phyloP scores from a whole-genome alignment of 2,797 vertebrate species.

The Tragopan temminckii region DNA sequence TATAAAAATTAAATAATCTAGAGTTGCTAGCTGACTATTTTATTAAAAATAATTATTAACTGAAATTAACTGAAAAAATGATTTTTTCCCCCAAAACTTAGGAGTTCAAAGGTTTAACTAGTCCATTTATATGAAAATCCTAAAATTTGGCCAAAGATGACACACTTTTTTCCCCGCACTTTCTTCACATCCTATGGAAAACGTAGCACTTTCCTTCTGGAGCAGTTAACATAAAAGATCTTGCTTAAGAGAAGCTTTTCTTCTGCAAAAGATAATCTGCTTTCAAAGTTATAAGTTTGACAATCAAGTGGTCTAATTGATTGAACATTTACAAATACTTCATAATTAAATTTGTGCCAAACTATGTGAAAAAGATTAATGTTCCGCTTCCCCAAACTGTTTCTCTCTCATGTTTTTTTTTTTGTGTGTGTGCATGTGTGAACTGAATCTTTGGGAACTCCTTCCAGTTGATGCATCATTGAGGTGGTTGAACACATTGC shows the following conservation, averaged over 20 bases:
- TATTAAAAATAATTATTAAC: background rate
- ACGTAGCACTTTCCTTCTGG: slow-evolving; percentile 17
- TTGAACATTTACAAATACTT: slow-evolving; percentile 71
- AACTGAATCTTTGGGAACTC: slow-evolving; percentile 67
- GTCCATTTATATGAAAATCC: background rate
- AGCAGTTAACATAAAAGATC: slow-evolving; percentile 31
- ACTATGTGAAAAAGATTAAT: slow-evolving; percentile 66
- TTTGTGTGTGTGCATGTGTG: slow-evolving; percentile 38
- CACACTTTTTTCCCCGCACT: background rate
- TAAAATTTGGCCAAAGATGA: background rate
- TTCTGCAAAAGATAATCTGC: slow-evolving; percentile 54
- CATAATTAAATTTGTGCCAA: slow-evolving; percentile 70
- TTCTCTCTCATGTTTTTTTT: background rate
- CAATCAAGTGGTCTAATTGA: slow-evolving; percentile 62
- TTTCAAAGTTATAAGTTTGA: slow-evolving; percentile 59
- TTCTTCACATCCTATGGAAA: background rate
- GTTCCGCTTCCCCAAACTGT: slow-evolving; percentile 58
- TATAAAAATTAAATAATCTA: background rate
- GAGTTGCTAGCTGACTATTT: background rate
- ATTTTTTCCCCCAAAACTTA: background rate
- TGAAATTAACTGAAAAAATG: background rate
- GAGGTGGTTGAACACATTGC: slow-evolving; percentile 57
- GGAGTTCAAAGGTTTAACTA: background rate
- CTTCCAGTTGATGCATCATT: slow-evolving; percentile 58
- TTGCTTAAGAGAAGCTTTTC: slow-evolving; percentile 27